Percentiles rank a stretch among this genome's conserved stretches.
Conservation (phyloP, 2,888 invertebrate species). For the Slavum lentiscoides region DNA sequence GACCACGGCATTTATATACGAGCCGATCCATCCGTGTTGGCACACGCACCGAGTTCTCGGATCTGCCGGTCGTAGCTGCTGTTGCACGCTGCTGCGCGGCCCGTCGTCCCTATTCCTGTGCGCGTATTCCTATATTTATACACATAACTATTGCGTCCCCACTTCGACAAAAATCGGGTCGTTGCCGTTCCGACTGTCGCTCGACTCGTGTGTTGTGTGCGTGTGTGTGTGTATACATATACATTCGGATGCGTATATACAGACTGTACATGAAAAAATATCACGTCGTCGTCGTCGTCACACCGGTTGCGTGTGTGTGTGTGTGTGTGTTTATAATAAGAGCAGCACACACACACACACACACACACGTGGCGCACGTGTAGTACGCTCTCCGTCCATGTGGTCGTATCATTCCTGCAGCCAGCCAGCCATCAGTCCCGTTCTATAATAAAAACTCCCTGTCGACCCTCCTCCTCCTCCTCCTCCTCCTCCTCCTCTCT, state of each 20-base stretch:
- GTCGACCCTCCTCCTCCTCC: not conserved
- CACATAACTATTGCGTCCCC: not conserved
- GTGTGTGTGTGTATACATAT: too few species aligned
- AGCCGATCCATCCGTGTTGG: constrained; percentile 12
- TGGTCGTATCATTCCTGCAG: constrained; percentile 3
- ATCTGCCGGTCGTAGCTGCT: not conserved
- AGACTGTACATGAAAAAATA: not conserved
- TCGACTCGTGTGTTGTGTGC: not conserved
- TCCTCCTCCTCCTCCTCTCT: not conserved
- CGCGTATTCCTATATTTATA: too few species aligned
- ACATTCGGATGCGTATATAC: not conserved
- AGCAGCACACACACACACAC: constrained; percentile 23
- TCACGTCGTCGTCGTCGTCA: not conserved
- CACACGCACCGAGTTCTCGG: constrained; percentile 26
- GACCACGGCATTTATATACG: constrained; percentile 36
- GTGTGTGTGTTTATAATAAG: constrained; percentile 44
- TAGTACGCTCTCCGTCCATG: not conserved
- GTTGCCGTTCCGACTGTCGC: not conserved
- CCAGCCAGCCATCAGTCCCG: constrained; percentile 24
- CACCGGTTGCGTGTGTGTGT: not conserved
- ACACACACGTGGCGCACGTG: constrained; percentile 42
- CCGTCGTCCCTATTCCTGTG: not conserved
- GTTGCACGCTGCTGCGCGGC: not conserved
- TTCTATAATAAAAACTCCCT: constrained; percentile 41
- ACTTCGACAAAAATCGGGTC: constrained; percentile 17